phyloP scores from a whole-genome alignment of 1,140 invertebrate genomes.

The Linepithema humile region DNA sequence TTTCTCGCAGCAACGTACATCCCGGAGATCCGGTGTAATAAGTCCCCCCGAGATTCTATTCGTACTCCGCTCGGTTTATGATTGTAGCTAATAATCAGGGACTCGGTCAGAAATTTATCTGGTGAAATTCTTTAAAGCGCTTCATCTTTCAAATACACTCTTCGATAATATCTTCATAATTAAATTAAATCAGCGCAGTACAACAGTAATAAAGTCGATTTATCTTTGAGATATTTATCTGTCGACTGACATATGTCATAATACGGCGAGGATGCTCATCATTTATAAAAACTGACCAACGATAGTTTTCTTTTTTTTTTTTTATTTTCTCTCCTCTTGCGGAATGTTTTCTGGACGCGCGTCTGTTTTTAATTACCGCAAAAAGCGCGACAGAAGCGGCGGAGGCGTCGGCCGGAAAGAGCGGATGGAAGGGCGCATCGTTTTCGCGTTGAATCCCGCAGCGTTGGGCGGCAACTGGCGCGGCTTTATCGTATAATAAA shows the following conservation, averaged over 20 bases:
- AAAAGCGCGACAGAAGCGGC: conserved; percentile 25
- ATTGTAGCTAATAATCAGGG: conserved; percentile 6
- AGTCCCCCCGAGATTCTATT: conserved; percentile 24
- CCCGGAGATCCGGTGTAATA: conserved; percentile 54
- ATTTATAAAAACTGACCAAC: background rate
- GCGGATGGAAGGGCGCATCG: conserved; percentile 6
- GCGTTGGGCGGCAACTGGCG: conserved; percentile 23
- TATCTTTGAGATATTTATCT: background rate
- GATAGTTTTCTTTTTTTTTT: background rate
- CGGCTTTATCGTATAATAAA: conserved; percentile 66
- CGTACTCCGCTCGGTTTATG: background rate
- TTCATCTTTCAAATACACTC: too few species aligned
- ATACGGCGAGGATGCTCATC: background rate
- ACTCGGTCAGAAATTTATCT: background rate
- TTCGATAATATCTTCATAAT: background rate
- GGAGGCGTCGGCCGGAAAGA: conserved; percentile 1
- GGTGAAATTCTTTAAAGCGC: background rate
- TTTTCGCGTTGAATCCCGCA: conserved; percentile 37
- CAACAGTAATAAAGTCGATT: conserved; percentile 11
- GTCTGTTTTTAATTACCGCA: conserved; percentile 55
- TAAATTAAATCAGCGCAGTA: background rate
- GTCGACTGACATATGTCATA: background rate
- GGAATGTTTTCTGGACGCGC: background rate
- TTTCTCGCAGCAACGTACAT: conserved; percentile 17
- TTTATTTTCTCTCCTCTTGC: background rate